Percentiles rank a stretch among this genome's conserved stretches.
phyloP scores from a whole-genome alignment of 1,140 invertebrate species.

The Sipha flava region DNA sequence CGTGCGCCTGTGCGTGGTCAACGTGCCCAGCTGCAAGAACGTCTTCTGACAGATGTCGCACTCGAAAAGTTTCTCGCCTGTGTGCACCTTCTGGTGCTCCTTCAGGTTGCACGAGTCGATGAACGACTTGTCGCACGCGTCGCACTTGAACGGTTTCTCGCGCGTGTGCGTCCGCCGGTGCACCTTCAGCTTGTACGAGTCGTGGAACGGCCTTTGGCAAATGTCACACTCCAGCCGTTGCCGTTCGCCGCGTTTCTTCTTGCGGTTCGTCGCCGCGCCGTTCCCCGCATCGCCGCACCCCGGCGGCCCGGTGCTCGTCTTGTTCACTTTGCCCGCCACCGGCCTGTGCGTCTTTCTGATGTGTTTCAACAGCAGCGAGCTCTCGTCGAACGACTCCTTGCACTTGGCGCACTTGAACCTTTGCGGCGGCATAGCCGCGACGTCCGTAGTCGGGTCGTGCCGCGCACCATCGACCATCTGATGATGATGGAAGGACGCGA shows the following conservation, averaged over 20 bases:
- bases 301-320: neutral
- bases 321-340: neutral
- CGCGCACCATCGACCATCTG: too few relatives aligned
- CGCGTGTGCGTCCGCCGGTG: constrained; percentile 47
- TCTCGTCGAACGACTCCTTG: neutral
- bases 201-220: constrained; percentile 9
- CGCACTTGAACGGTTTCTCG: constrained; percentile 47
- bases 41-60: constrained; percentile 51
- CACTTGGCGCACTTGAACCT: constrained; percentile 22
- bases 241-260: neutral
- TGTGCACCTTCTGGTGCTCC: constrained; percentile 47
- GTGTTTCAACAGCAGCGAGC: neutral
- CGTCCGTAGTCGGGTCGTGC: too few relatives aligned
- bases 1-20: constrained; percentile 61
- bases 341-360: neutral
- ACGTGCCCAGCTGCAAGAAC: constrained; percentile 60
- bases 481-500: too few relatives aligned
- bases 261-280: neutral
- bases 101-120: constrained; percentile 46
- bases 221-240: neutral
- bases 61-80: constrained; percentile 46
- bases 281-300: too few relatives aligned
- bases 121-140: constrained; percentile 53
- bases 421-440: neutral
- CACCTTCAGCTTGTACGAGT: constrained; percentile 42